Conservation (phyloP, 2,113 vertebrate species). For the Hystrix cristata region DNA sequence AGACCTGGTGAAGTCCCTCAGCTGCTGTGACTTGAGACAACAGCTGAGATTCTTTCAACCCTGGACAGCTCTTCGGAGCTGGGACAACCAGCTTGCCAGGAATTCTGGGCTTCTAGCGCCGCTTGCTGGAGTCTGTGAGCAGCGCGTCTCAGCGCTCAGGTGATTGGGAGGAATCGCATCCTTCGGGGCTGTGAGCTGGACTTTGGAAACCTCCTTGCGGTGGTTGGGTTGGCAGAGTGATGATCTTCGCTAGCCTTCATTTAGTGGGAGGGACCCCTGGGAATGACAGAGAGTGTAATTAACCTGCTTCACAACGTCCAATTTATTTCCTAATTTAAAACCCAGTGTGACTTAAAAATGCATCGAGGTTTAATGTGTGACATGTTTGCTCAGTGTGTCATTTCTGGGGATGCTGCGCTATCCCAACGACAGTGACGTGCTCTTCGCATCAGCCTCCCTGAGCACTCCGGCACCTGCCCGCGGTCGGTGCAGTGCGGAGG, state of each 20-base stretch:
- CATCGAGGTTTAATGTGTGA: background rate
- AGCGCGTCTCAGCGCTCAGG: background rate
- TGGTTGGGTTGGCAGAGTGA: background rate
- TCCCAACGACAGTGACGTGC: rapidly evolving
- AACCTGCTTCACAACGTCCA: background rate
- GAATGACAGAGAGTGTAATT: background rate
- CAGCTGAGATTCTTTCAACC: background rate
- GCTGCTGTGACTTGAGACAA: background rate
- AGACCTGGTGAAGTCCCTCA: background rate
- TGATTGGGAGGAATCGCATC: background rate
- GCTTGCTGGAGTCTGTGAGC: background rate
- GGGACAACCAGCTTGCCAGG: background rate
- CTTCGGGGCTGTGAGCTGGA: rapidly evolving
- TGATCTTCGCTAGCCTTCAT: no score
- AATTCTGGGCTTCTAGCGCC: background rate
- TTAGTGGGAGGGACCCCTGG: background rate
- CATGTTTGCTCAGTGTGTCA: background rate
- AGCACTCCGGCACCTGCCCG: background rate
- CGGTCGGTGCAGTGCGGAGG: background rate
- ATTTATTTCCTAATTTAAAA: background rate
- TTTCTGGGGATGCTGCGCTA: background rate
- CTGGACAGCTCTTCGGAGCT: background rate
- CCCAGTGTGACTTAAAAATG: background rate
- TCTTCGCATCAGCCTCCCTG: background rate
- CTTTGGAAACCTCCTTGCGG: background rate